Evolutionary conservation across 1,140 invertebrate species (phyloP).

Genomic region (Myzus persicae): DNA sequence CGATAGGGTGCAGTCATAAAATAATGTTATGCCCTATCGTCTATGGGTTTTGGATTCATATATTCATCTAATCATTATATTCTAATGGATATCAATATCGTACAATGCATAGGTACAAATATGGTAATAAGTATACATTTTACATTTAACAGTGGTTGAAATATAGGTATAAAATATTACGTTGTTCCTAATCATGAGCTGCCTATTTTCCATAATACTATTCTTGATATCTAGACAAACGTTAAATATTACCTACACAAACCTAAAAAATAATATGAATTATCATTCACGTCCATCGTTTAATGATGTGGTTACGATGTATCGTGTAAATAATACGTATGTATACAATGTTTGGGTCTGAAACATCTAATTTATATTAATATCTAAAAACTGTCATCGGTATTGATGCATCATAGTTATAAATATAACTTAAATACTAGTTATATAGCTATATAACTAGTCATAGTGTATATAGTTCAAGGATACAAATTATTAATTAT

Average conservation of each 20-base stretch:
- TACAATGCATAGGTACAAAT: background rate
- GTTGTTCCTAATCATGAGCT: background rate
- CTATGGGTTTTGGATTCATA: background rate
- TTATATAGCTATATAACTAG: too few species aligned
- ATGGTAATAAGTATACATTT: background rate
- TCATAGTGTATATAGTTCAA: background rate
- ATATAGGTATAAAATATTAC: background rate
- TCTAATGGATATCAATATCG: background rate
- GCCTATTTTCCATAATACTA: background rate
- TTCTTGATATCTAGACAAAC: background rate
- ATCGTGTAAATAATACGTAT: background rate
- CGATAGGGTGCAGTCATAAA: background rate
- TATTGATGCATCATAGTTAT: background rate
- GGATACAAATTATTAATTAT: slow-evolving; percentile 7
- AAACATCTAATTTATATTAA: background rate
- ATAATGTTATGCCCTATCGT: background rate
- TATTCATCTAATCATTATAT: background rate
- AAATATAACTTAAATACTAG: too few species aligned
- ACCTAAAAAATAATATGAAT: background rate
- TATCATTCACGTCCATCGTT: too few species aligned
- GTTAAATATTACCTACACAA: background rate
- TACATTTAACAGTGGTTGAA: background rate
- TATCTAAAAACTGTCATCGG: background rate
- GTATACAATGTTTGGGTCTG: background rate
- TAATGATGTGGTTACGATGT: background rate